These are phyloP conservation scores for Thunnus maccoyii DNA, from an alignment of 2,113 vertebrate genomes.

Conservation along the genomic window DNA sequence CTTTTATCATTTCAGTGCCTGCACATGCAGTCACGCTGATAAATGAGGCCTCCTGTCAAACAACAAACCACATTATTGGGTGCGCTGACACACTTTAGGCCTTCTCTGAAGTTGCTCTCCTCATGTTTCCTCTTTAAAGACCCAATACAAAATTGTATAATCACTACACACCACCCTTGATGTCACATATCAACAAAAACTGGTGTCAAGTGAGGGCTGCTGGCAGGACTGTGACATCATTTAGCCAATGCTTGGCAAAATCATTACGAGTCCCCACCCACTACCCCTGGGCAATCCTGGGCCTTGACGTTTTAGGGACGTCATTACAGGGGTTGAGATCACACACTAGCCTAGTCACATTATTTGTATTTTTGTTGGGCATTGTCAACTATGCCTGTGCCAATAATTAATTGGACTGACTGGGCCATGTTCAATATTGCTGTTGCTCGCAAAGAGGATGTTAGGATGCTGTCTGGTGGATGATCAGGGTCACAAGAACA, in stretches of 20 bases:
- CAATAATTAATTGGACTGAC: background rate
- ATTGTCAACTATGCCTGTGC: background rate
- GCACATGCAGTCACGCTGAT: background rate
- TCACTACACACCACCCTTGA: conserved; percentile 12
- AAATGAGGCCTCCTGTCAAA: conserved; percentile 15
- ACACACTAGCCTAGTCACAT: background rate
- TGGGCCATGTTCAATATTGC: background rate
- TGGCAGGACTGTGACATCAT: conserved; percentile 39
- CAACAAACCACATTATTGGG: background rate
- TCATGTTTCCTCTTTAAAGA: background rate
- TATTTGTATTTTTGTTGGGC: background rate
- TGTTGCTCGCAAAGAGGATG: conserved; percentile 2
- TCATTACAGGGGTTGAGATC: conserved; percentile 9
- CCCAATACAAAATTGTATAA: background rate
- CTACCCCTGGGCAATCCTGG: conserved; percentile 28
- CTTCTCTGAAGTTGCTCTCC: background rate
- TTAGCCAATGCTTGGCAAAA: conserved; percentile 33
- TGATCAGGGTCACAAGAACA: background rate
- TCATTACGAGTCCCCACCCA: conserved; percentile 48
- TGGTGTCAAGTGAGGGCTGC: background rate
- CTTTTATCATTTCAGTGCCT: background rate
- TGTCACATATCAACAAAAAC: conserved; percentile 31
- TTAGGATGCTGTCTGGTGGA: background rate
- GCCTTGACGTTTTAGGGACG: background rate
- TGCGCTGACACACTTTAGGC: background rate